Conservation (phyloP, 2,888 invertebrate species). For the Ochlodes sylvanus region DNA sequence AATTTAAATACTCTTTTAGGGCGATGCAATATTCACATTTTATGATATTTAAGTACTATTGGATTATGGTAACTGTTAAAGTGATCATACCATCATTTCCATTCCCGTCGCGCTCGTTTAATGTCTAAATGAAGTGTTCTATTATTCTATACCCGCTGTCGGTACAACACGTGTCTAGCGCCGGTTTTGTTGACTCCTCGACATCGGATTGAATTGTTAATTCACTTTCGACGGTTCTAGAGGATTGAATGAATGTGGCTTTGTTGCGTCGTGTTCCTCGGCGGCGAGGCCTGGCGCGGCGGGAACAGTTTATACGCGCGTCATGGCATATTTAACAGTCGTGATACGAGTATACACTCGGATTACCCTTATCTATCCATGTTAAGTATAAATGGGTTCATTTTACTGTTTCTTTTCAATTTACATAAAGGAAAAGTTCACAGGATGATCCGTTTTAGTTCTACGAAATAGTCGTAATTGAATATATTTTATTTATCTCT, state of each 20-base stretch:
- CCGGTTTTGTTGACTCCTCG: conserved; percentile 12
- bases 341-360: neutral
- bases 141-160: too few species aligned
- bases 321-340: conserved; percentile 17
- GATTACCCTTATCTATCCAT: neutral
- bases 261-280: conserved; percentile 13
- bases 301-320: conserved; percentile 8
- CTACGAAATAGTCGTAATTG: too few species aligned
- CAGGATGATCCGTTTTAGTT: too few species aligned
- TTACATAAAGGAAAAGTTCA: too few species aligned
- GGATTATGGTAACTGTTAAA: too few species aligned
- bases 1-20: too few species aligned
- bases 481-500: too few species aligned
- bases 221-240: conserved; percentile 27
- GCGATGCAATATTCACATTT: too few species aligned
- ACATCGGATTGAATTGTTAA: conserved; percentile 34
- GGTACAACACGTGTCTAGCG: neutral
- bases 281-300: conserved; percentile 2
- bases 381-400: neutral
- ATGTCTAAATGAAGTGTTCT: neutral
- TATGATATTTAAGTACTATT: too few species aligned
- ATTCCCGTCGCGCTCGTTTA: too few species aligned
- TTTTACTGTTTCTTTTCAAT: too few species aligned
- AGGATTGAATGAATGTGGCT: conserved; percentile 31
- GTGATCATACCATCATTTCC: too few species aligned